These are phyloP conservation scores for Rhipidura dahli DNA, from an alignment of 2,113 vertebrate species.

Conservation along the genomic window DNA sequence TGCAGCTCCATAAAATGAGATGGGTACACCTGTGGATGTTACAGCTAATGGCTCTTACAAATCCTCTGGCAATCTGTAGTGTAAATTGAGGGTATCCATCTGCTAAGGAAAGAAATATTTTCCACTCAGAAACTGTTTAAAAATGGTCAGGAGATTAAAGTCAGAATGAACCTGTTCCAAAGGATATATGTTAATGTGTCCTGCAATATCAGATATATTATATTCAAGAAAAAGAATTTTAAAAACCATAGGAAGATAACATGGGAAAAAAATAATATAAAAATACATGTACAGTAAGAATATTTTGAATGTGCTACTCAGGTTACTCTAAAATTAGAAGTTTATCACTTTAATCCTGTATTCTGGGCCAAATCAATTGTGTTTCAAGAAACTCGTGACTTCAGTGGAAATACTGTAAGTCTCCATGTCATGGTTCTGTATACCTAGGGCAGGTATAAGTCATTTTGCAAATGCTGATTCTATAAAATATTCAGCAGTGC, in stretches of 20 bases:
- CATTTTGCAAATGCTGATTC: not conserved
- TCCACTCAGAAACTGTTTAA: conserved; percentile 24
- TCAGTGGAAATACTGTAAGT: not conserved
- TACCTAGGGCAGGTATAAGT: not conserved
- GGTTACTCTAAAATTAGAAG: conserved; percentile 23
- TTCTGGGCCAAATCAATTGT: not conserved
- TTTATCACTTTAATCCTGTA: not conserved
- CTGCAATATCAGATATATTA: not conserved
- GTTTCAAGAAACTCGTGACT: not conserved
- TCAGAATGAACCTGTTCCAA: not conserved
- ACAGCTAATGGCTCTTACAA: conserved; percentile 1
- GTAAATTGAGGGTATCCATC: conserved; percentile 7
- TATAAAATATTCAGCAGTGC: not conserved
- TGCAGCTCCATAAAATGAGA: not conserved
- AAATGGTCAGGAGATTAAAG: not conserved
- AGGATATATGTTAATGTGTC: not conserved
- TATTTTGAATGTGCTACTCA: not conserved
- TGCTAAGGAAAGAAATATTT: conserved; percentile 35
- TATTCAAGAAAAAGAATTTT: not conserved
- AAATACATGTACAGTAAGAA: not conserved
- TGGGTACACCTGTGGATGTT: conserved; percentile 11
- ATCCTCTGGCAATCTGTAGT: conserved; percentile 21
- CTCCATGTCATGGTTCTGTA: not conserved
- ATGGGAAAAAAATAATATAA: not conserved
- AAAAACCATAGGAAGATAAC: not conserved